Conservation (phyloP, 2,797 vertebrate genomes). For the Melanotaenia maccullochi region DNA sequence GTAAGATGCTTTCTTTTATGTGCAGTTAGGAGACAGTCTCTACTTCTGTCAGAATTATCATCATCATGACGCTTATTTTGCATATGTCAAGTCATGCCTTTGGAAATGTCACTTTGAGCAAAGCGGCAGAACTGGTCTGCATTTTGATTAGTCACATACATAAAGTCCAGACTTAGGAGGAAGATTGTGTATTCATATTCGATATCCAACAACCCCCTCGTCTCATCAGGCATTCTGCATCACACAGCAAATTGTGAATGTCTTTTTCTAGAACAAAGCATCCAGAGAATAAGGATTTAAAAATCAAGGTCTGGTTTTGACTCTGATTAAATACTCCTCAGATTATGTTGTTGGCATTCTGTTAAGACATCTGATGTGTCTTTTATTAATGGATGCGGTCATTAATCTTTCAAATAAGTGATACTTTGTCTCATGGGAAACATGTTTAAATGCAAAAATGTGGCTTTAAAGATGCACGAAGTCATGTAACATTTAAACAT, state of each 20-base stretch:
- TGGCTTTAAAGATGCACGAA: slow-evolving; percentile 65
- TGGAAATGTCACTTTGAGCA: slow-evolving; percentile 78
- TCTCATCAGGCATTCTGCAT: slow-evolving; percentile 56
- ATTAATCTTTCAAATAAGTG: slow-evolving; percentile 60
- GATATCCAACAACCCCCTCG: slow-evolving; percentile 53
- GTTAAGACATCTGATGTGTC: slow-evolving; percentile 50
- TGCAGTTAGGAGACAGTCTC: slow-evolving; percentile 54
- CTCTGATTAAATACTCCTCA: slow-evolving; percentile 33
- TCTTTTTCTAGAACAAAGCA: slow-evolving; percentile 33
- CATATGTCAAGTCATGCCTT: slow-evolving; percentile 80
- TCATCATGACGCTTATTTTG: slow-evolving; percentile 56
- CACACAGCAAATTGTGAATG: slow-evolving; percentile 43
- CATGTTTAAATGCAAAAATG: slow-evolving; percentile 63
- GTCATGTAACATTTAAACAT: slow-evolving; percentile 37
- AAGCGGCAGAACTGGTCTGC: slow-evolving; percentile 63
- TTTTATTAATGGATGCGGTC: slow-evolving; percentile 54
- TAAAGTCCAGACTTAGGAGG: slow-evolving; percentile 61
- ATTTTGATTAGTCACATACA: slow-evolving; percentile 72
- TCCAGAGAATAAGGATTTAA: slow-evolving; percentile 46
- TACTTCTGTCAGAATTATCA: slow-evolving; percentile 61
- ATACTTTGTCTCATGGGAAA: slow-evolving; percentile 58
- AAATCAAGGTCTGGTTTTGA: slow-evolving; percentile 41
- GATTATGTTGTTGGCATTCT: slow-evolving; percentile 43
- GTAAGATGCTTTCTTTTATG: slow-evolving; percentile 48
- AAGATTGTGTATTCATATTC: slow-evolving; percentile 69